Base-by-base conservation (phyloP, 1,140 invertebrate species). In the Drosophila mayri region DNA sequence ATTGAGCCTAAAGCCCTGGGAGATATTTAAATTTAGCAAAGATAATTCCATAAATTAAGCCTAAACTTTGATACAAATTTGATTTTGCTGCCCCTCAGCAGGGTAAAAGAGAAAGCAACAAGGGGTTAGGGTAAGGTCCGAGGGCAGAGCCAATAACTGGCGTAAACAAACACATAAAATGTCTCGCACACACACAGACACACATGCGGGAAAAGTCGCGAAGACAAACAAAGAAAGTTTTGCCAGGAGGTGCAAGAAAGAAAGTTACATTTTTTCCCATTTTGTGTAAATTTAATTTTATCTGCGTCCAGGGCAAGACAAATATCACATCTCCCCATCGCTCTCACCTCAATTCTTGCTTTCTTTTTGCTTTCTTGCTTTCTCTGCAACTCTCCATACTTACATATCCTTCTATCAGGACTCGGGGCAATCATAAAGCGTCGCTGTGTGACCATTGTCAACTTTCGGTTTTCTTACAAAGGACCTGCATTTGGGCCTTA, bases 211-310 rank as follows among this genome's bases (percentile, higher is more conserved):
- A 70, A 63, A 65, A 66, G 59, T 55, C 55, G 43, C 63, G n/a
- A 73, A 58, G 46, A 40, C 52, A 67, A 65, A 73, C 55, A 72
- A 65, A 44, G 35, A 77, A 80, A 84, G 59, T 46, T 77, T 61
- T 61, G 25, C 40, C 44, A 46, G 47, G 66, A 66, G 65, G 30
- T 25, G 49, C 43, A 61, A 47, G 22, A 40, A 61, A 47, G 22
- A 40, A 72, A 67, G 52, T 40, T 30, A 52, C 67, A 38, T 41
- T 67, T 76, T 66, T 75, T 38, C 67, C 14, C 60, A 67, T 67
- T 71, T 75, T 78, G 78, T 70, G 78, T 72, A 73, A 79, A 82
- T 86, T 79, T 82, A 81, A 86, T 86, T 86, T 86, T 86, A 86
- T 86, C 82, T 76, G 46, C 60, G 82, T 81, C 79, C 64, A 61